Evolutionary conservation across 2,113 vertebrate species (phyloP), one percentile per base, ranked within the genome.

Genomic region (Calcarius ornatus): DNA sequence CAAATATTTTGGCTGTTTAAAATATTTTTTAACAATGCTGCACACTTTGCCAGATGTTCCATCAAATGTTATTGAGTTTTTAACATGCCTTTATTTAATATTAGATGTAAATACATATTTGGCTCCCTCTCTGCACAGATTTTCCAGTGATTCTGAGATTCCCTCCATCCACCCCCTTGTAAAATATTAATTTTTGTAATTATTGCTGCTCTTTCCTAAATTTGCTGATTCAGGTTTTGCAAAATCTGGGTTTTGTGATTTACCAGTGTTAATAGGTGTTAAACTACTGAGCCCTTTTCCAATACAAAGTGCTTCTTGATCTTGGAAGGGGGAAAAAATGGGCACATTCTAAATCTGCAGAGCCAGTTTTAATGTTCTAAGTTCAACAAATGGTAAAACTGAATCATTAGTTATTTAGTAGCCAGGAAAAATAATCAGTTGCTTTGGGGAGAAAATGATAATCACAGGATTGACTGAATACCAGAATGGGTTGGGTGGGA

Each of bases 1-100:
- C 47, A 57, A 86, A 88, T 86, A 63, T 85, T 93, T 90, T 70
- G 83, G 94, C 81, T 65, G 81, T 56, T 85, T n/a, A 12, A n/a
- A 65, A 48, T 75, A 56, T 30, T 75, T 84, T 65, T 65, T 66
- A 81, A 93, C 56, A 92, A 78, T 6, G 35, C 33, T 72, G 43
- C 48, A 21, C 11, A 7, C 72, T 81, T 81, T 31, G 77, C 73
- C 86, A 92, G 91, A 89, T 94, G 94, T 92, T 90, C 60, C 72
- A 66, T 71, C 48, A 78, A 70, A 75, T 42, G 40, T 60, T 76
- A 71, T 10, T 80, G 77, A n/a, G 51, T 35, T 70, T 70, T 68
- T 54, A 38, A 64, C 40, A 35, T 0, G 7, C 15, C 4, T 37
- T 43, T 37, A 50, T 88, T 56, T 60, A 64, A 43, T 66, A 81